Evolutionary conservation across 30 jellyfish, hydroid and myxozoan genomes (phyloP), one percentile per base, ranked within the genome.

Genomic region (Mastigias papua): DNA sequence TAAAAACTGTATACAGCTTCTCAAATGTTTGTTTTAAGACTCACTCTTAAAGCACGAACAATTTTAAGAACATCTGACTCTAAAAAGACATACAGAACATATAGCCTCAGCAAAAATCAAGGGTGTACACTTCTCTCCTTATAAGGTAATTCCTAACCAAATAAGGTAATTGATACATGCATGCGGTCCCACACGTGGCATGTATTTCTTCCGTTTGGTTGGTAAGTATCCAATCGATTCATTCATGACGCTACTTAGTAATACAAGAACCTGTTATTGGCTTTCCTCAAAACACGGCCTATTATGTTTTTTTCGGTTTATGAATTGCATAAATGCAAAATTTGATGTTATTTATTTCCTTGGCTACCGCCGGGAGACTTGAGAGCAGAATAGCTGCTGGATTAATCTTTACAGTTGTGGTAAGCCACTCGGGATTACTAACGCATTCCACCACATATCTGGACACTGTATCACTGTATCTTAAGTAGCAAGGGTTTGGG

Each of bases 341-440:
- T 1, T 9, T 63, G 42, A 15, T 63, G 74, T 27, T 63, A 23
- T 63, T 27, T 27, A 27, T 63, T 63, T 2, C 74, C 74, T 6
- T 63, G 74, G 42, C 74, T 22, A 22, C 74, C 42, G 74, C 35
- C 74, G 26, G 26, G n/a, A 17, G 74, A 63, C 42, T 63, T 23
- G 42, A 63, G 74, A 63, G 35, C 26, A 8, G 42, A 63, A 63
- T 63, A 26, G 19, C 74, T 63, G 19, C 8, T 26, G 74, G 42
- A 23, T 27, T 63, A 22, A 25, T 2, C 23, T 63, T 20, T 63
- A 27, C 35, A 27, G 37, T 63, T 63, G 74, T 42, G 48, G 74
- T 63, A 63, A 26, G 42, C 74, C 35, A 25, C 46, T 63, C 42
- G 37, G 74, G 35, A 4, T 63, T 63, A 17, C 21, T 63, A 63